Conservation (phyloP, 2,888 invertebrate species). For the Oscheius myriophilus region DNA sequence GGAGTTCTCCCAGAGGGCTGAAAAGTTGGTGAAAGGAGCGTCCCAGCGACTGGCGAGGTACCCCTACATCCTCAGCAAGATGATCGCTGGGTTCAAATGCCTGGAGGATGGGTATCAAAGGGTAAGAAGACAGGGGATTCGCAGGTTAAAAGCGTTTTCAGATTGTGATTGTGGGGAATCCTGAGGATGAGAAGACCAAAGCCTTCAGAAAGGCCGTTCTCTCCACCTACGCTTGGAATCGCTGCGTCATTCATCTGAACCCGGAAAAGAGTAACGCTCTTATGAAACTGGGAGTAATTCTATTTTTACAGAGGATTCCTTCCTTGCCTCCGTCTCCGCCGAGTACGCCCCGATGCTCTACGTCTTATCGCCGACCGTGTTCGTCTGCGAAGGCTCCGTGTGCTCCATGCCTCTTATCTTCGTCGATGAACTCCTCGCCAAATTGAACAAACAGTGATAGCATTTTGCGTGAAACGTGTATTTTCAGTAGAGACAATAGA, state of each 20-base stretch:
- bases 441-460: too few relatives aligned
- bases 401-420: conserved; percentile 37
- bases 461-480: too few relatives aligned
- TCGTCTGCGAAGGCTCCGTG: conserved; percentile 39
- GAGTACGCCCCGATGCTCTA: conserved; percentile 3
- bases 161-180: conserved; percentile 27
- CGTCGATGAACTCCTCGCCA: too few relatives aligned
- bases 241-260: conserved; percentile 17
- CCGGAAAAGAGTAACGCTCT: conserved; percentile 3
- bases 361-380: conserved; percentile 32
- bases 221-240: conserved; percentile 7
- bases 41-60: conserved; percentile 77
- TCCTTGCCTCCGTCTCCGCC: conserved; percentile 1
- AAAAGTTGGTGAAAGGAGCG: conserved; percentile 73
- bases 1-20: conserved; percentile 73
- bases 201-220: conserved; percentile 4
- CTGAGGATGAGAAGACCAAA: conserved; percentile 17
- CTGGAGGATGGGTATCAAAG: conserved; percentile 30
- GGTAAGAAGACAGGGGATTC: background rate
- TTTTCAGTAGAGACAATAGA: too few relatives aligned
- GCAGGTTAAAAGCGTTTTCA: background rate
- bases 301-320: conserved; percentile 8
- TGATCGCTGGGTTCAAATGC: conserved; percentile 74
- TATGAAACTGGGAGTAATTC: too few relatives aligned
- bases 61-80: conserved; percentile 81